These are phyloP conservation scores for Enteromius mattozi DNA, from an alignment of 2,797 vertebrate species.

Conservation along the genomic window DNA sequence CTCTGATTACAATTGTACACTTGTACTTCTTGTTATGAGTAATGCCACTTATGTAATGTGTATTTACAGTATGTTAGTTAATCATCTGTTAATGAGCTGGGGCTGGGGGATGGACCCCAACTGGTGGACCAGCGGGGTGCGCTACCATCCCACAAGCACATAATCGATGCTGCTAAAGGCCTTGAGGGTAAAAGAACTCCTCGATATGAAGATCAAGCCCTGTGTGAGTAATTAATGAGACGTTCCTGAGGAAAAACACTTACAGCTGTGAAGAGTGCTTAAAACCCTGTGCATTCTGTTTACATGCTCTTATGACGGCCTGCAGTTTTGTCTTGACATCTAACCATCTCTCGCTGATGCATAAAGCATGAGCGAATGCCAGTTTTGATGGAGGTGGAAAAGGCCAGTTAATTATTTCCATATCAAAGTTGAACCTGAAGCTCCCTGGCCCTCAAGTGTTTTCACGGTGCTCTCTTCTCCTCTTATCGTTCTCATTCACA, in stretches of 20 bases:
- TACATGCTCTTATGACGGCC: not conserved
- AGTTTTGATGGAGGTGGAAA: slow-evolving; percentile 28
- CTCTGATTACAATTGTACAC: not conserved
- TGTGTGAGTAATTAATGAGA: slow-evolving; percentile 28
- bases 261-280: slow-evolving; percentile 19
- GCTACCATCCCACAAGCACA: slow-evolving; percentile 1
- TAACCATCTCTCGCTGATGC: not conserved
- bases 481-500: slow-evolving; percentile 74
- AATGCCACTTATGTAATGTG: not conserved
- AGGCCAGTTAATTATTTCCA: slow-evolving; percentile 53
- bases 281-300: slow-evolving; percentile 31
- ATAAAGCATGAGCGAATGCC: slow-evolving; percentile 13
- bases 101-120: not conserved
- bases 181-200: slow-evolving; percentile 2
- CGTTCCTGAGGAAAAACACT: slow-evolving; percentile 27
- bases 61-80: slow-evolving; percentile 16
- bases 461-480: slow-evolving; percentile 28
- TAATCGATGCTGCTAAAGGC: not conserved
- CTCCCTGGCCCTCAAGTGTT: slow-evolving; percentile 46
- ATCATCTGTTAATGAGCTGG: not conserved
- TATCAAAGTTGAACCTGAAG: slow-evolving; percentile 47
- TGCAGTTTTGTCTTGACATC: not conserved
- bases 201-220: slow-evolving; percentile 61
- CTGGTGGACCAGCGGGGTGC: not conserved
- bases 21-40: not conserved